Base-by-base conservation (phyloP, 2,888 invertebrate genomes). In the Standfussiana lucernea region DNA sequence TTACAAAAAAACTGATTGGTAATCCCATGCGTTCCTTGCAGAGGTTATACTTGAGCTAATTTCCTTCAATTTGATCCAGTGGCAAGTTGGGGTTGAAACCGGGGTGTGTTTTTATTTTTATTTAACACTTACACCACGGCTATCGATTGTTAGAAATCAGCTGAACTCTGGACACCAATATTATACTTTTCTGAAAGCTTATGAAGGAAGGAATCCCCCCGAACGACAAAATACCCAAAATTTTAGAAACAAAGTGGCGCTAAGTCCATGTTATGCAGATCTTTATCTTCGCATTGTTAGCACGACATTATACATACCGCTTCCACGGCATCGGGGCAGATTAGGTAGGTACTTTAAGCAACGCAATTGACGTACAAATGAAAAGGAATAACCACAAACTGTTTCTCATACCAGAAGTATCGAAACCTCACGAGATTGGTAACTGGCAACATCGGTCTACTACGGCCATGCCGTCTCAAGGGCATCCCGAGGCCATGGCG, bases 361-460 rank as follows among this genome's bases (percentile, higher is more conserved):
- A 32, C 40, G 42, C 53, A 35, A n/a, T 42, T 32, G 53, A 53
- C 32, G 32, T 18, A 66, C 15, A 47, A 66, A 47, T n/a, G 32
- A 35, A 59, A 6, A 18, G 66, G 61, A 77, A 77, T 77, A 77
- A 77, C 61, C 77, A 28, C 18, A 28, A 61, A 77, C 61, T 74
- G 45, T 77, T 77, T 77, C 61, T 77, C 50, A 77, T 68, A 42
- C 77, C 77, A 77, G 77, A 77, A 61, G 35, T 1, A 28, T 8
- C 2, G 61, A 68, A 42, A 28, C 40, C 40, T n/a, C 64, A 40
- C 15, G 18, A 8, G 64, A 18, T 28, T n/a, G 64, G 64, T 64
- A 40, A 40, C n/a, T 64, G 64, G 64, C 40, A 28, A 4, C 3
- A 40, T 4, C n/a, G 18, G 4, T 8, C 40, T 18, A 0, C 15